Base-by-base conservation (phyloP, 92 coral and sea anemone species). In the Hydrozoanthus gracilis region DNA sequence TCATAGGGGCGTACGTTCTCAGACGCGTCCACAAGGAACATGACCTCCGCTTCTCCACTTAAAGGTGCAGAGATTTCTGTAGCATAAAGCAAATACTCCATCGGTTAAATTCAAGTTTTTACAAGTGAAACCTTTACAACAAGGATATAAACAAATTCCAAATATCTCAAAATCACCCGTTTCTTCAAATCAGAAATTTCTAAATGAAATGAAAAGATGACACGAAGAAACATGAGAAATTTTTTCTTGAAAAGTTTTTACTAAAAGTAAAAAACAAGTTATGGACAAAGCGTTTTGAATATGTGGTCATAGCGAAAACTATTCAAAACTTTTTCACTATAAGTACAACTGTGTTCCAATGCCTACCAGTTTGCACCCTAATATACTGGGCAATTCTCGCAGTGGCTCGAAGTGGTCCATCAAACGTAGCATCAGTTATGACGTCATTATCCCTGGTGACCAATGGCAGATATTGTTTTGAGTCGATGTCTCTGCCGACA, bases 21-120 rank as follows among this genome's bases (percentile, higher is more conserved):
- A 11, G 98, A 96, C 39, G 98, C 93, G 89, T 96, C 98, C 70
- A 96, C 44, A 15, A 96, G 89, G 87, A 96, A 96, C 48, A 92
- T 91, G 52, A 92, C 69, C 16, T 96, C 98, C 44, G 91, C 90
- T 20, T 83, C 73, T 13, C 85, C 83, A 55, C 86, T 86, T 15
- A 78, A 77, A 5, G 71, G 75, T 17, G 87, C 79, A 75, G 79
- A 75, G 58, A 75, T 49, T 15, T 49, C 79, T 75, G 60, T 18
- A 75, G 27, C 3, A 75, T 44, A 45, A 71, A 10, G 54, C 47
- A 71, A 48, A 71, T 8, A 11, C 51, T 10, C 39, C 39, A 27
- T 27, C 39, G n/a, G 5, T 8, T 3, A 71, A 10, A 71, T 12
- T 27, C 39, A 27, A 27, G 39, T 27, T 27, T 27, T 27, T 27